These are phyloP conservation scores for Chrysotoxum bicinctum DNA, from an alignment of 2,888 invertebrate genomes.

Conservation along the genomic window DNA sequence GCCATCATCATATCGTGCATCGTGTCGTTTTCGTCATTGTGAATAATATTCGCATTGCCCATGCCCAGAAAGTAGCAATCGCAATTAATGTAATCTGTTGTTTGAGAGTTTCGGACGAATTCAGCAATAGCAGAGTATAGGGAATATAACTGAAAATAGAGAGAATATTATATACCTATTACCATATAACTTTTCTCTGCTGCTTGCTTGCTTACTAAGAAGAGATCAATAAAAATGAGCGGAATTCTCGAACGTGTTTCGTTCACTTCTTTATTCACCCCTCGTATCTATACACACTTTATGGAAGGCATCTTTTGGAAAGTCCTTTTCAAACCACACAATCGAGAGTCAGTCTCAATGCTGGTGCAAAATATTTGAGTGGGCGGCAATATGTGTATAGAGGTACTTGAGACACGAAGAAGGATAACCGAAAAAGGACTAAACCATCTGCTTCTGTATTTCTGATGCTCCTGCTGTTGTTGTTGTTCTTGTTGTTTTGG, in stretches of 20 bases:
- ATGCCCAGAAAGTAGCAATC: conserved; percentile 67
- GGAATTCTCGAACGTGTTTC: conserved; percentile 52
- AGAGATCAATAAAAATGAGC: conserved; percentile 70
- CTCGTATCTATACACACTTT: neutral
- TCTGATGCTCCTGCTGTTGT: neutral
- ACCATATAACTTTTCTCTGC: conserved; percentile 49
- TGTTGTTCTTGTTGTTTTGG: conserved; percentile 8
- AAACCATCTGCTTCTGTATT: conserved; percentile 59
- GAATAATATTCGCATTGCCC: conserved; percentile 65
- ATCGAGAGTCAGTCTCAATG: neutral
- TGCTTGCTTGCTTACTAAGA: neutral
- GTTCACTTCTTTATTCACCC: conserved; percentile 5
- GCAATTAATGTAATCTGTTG: conserved; percentile 72
- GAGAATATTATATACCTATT: conserved; percentile 54
- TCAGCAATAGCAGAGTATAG: conserved; percentile 35
- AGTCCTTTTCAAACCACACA: conserved; percentile 47
- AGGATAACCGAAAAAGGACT: conserved; percentile 62
- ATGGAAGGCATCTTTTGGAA: conserved; percentile 26
- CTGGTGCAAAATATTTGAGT: conserved; percentile 36
- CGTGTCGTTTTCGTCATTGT: conserved; percentile 21
- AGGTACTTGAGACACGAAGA: conserved; percentile 65
- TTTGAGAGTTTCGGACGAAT: conserved; percentile 68
- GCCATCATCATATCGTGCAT: conserved; percentile 7
- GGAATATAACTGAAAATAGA: conserved; percentile 23
- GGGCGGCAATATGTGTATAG: conserved; percentile 54